Evolutionary conservation across 2,113 vertebrate species (phyloP).

Genomic region (Pelecanus crispus): DNA sequence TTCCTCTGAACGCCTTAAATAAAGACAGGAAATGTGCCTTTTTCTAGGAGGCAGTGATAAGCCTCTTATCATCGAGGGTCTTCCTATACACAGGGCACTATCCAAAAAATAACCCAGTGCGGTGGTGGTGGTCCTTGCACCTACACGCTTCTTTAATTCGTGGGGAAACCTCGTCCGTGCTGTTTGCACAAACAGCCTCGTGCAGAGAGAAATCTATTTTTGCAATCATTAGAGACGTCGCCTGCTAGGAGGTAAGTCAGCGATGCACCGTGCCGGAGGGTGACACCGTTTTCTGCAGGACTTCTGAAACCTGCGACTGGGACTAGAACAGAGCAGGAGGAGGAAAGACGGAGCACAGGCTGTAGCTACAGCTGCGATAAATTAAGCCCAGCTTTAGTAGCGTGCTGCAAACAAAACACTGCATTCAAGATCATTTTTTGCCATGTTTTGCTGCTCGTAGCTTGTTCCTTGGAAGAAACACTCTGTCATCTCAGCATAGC

Average conservation of each 20-base stretch:
- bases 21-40: background rate
- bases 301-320: background rate
- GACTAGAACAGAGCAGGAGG: background rate
- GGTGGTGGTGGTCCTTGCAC: background rate
- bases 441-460: background rate
- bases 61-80: background rate
- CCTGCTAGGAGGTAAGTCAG: background rate
- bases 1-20: background rate
- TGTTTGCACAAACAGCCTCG: background rate
- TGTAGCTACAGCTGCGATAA: background rate
- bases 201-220: background rate
- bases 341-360: background rate
- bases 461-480: background rate
- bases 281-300: background rate
- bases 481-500: background rate
- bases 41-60: background rate
- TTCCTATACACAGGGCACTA: accelerated
- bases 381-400: background rate
- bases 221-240: background rate
- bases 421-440: background rate
- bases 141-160: background rate
- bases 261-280: accelerated
- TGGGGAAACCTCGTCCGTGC: background rate
- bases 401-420: background rate
- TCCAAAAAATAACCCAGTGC: background rate